Evolutionary conservation across 2,797 vertebrate genomes (phyloP), one percentile per base, ranked within the genome.

Genomic region (Sarcophilus harrisii): DNA sequence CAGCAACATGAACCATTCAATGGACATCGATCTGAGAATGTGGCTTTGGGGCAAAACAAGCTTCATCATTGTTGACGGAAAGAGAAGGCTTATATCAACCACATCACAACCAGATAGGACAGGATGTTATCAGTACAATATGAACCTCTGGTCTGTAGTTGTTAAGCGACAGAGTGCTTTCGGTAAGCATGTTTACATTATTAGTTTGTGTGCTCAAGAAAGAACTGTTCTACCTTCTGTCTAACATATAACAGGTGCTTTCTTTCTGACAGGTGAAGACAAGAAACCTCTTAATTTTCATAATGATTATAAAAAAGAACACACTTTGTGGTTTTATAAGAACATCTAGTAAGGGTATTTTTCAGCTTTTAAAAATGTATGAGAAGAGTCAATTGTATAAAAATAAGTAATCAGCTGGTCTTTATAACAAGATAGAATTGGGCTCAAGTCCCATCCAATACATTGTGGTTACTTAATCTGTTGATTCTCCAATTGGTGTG

Each of bases 41-140:
- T 24, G 90, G 58, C 90, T n/a, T 93, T 95, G 92, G n/a, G 29
- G 66, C 97, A 94, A 92, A 94, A 52, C 52, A 91, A 97, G 60
- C 57, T 49, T 95, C 73, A 73, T 94, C 94, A 49, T 28, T 95
- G 92, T 66, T 92, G 58, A 93, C 95, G 95, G 94, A 32, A 32
- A 49, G 57, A 90, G 91, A 24, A 90, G 92, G n/a, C 90, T 0
- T 95, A 94, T 97, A 90, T n/a, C 49, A 49, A 97, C 98, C 97
- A 97, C 97, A 98, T 96, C 97, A 73, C 55, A 38, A 81, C 60
- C 94, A n/a, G 90, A 52, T 97, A 96, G 94, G 27, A 97, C 98
- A 98, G 98, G 98, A 98, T 98, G 98, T 98, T 98, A 96, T 98
- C 95, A 98, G 98, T 66, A 98, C 98, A 97, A 27, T 0, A 29